Conservation (phyloP, 2,113 vertebrate genomes). For the Crotophaga sulcirostris region DNA sequence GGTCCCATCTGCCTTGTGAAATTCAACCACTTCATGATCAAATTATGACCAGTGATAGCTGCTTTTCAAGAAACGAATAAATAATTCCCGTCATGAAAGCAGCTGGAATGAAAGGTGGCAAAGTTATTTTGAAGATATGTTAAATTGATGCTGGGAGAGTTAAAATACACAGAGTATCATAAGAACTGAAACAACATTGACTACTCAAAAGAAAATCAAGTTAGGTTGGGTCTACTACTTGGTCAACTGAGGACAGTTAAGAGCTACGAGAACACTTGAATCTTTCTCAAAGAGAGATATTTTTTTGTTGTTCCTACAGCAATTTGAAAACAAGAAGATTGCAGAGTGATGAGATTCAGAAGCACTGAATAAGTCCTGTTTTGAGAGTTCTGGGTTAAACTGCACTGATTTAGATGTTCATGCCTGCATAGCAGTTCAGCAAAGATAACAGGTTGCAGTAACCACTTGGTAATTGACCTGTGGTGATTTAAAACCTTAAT, state of each 20-base stretch:
- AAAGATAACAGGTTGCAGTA: conserved; percentile 61
- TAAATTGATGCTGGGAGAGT: neutral
- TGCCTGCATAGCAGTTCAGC: conserved; percentile 6
- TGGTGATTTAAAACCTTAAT: conserved; percentile 61
- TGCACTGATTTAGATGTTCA: conserved; percentile 50
- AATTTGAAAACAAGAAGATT: conserved; percentile 17
- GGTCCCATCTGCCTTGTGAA: neutral
- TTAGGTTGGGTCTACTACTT: neutral
- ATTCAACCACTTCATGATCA: neutral
- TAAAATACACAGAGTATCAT: neutral
- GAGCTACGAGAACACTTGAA: neutral
- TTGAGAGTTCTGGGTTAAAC: conserved; percentile 28
- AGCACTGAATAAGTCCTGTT: neutral
- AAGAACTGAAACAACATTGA: neutral
- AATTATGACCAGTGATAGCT: neutral
- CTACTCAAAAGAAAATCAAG: neutral
- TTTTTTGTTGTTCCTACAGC: neutral
- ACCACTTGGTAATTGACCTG: conserved; percentile 45
- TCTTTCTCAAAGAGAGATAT: neutral
- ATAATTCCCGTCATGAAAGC: neutral
- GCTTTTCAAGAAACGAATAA: neutral
- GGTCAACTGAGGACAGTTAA: neutral
- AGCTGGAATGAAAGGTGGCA: neutral
- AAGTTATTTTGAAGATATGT: neutral
- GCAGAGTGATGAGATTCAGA: neutral